Evolutionary conservation across 2,888 invertebrate species (phyloP).

Genomic region (Yponomeuta cagnagella): DNA sequence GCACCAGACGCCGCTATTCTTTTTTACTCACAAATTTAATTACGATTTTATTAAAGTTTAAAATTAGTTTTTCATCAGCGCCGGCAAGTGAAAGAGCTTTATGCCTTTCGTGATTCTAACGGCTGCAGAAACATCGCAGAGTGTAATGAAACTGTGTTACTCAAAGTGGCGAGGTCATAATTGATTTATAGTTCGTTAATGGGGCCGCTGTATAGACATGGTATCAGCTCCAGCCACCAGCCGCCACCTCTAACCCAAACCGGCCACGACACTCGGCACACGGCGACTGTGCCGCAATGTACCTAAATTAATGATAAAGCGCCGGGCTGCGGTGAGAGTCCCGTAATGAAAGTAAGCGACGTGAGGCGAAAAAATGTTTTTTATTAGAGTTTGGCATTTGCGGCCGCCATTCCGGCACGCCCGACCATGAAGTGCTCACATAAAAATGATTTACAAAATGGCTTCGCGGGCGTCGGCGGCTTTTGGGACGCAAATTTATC

Average conservation of each 20-base stretch:
- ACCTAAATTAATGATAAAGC: slow-evolving; percentile 9
- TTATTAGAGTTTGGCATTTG: slow-evolving; percentile 8
- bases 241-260: background rate
- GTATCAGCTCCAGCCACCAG: background rate
- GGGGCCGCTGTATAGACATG: background rate
- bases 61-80: slow-evolving; percentile 14
- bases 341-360: slow-evolving; percentile 4
- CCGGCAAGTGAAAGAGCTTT: background rate
- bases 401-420: slow-evolving; percentile 8
- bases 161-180: background rate
- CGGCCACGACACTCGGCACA: background rate
- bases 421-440: slow-evolving; percentile 21
- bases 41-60: slow-evolving; percentile 13
- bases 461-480: slow-evolving; percentile 18
- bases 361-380: slow-evolving; percentile 13
- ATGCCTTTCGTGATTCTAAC: background rate
- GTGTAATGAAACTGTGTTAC: background rate
- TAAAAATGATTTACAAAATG: slow-evolving; percentile 30
- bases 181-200: background rate
- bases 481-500: slow-evolving; percentile 18
- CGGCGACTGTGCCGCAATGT: background rate
- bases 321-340: background rate
- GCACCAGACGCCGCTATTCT: background rate
- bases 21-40: slow-evolving; percentile 5
- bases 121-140: background rate